Base-by-base conservation (phyloP, 2,797 vertebrate species). In the Thunnus albacares region DNA sequence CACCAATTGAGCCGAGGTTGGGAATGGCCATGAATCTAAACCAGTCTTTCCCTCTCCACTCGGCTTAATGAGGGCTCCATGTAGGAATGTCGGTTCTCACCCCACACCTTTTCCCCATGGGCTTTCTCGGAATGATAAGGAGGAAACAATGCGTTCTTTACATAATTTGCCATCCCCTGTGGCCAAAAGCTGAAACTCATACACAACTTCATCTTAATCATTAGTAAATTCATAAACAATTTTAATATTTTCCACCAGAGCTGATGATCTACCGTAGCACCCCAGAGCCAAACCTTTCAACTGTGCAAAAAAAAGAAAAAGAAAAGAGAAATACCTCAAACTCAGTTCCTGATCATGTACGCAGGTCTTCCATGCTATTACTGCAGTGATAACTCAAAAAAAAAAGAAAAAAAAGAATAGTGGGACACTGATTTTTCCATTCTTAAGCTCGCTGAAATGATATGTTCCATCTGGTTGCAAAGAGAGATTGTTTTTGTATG, bases 1-100 rank as follows among this genome's bases (percentile, higher is more conserved):
- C 91, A 85, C 67, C 87, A 75, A 84, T 68, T 66, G 88, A 87
- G 82, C 75, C 33, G 80, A 82, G 90, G 76, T 88, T 86, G 81
- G 72, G 90, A 87, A 89, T 79, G 90, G 82, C 87, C 83, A 72
- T 90, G 90, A 93, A 94, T 93, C 81, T 87, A 89, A 93, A 91
- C 88, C 93, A 92, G 90, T 80, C 87, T 72, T 86, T 87, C 70
- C 81, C 82, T 81, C 82, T 84, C 17, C 83, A 80, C 86, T 83
- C 18, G 74, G 82, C 79, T 82, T 92, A 92, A 93, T 90, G 89
- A 91, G 89, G 63, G 80, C 74, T 85, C 24, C 89, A 88, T 86
- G 88, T 5, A 79, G 90, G 86, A 92, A 90, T 83, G 82, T 45
- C 60, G 60, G 75, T 74, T 89, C 86, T 86, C 88, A 86, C 84